Conservation (phyloP, 2,888 invertebrate genomes). For the Archips xylosteana region DNA sequence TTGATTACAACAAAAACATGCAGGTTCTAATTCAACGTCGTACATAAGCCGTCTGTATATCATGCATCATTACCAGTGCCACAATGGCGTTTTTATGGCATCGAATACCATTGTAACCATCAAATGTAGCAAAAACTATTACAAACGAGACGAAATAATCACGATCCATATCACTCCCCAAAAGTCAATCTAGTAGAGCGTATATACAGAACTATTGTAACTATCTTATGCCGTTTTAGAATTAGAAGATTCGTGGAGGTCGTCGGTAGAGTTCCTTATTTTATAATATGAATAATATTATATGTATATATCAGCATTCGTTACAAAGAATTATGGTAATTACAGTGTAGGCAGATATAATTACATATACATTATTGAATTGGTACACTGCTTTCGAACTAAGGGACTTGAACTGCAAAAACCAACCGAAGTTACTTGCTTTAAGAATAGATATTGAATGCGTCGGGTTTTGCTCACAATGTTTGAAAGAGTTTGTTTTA, state of each 20-base stretch:
- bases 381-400: slow-evolving; percentile 3
- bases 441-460: slow-evolving; percentile 5
- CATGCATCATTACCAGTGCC: slow-evolving; percentile 24
- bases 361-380: slow-evolving; percentile 25
- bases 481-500: slow-evolving; percentile 24
- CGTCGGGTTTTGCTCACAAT: background rate
- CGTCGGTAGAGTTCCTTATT: slow-evolving; percentile 11
- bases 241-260: slow-evolving; percentile 6
- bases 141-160: slow-evolving; percentile 29
- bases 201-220: background rate
- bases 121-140: slow-evolving; percentile 21
- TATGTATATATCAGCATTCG: slow-evolving; percentile 13
- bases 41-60: background rate
- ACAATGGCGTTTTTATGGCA: slow-evolving; percentile 33
- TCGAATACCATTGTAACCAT: slow-evolving; percentile 18
- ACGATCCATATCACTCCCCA: background rate
- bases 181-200: background rate
- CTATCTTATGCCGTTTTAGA: background rate
- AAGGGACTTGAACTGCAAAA: background rate
- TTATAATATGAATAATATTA: slow-evolving; percentile 2
- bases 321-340: slow-evolving; percentile 39
- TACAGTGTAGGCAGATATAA: slow-evolving; percentile 29
- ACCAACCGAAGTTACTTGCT: background rate
- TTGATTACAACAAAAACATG: slow-evolving; percentile 21
- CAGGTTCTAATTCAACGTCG: slow-evolving; percentile 12